Conservation (phyloP, 1,140 invertebrate genomes). For the Sipha flava region DNA sequence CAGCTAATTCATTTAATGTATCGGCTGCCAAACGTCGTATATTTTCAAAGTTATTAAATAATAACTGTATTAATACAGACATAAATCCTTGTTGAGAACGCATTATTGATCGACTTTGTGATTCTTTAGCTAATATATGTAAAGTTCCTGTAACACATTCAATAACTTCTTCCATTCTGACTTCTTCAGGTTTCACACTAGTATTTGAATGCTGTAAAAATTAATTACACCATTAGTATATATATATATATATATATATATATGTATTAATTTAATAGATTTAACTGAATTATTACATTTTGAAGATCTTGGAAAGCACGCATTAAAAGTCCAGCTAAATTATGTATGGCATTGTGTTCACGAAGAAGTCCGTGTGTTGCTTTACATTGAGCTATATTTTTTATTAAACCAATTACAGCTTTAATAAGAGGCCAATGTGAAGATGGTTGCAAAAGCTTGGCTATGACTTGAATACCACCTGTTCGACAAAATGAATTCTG, state of each 20-base stretch:
- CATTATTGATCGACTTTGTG: constrained; percentile 85
- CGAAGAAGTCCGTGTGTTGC: constrained; percentile 89
- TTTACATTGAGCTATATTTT: constrained; percentile 90
- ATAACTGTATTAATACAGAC: constrained; percentile 73
- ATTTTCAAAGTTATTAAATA: constrained; percentile 96
- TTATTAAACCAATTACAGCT: constrained; percentile 90
- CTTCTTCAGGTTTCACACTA: constrained; percentile 85
- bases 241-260: too few species aligned
- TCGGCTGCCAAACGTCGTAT: constrained; percentile 86
- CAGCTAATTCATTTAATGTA: constrained; percentile 88
- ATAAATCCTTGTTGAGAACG: constrained; percentile 78
- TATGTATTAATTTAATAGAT: neutral
- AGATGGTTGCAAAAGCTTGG: constrained; percentile 87
- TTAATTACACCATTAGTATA: constrained; percentile 43
- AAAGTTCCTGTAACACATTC: constrained; percentile 94
- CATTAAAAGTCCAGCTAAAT: constrained; percentile 84
- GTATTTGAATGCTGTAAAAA: constrained; percentile 53
- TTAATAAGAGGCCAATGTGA: constrained; percentile 90
- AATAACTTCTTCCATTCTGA: constrained; percentile 97
- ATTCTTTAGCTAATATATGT: constrained; percentile 92
- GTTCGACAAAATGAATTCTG: constrained; percentile 92
- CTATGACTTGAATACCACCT: constrained; percentile 87
- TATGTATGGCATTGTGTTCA: constrained; percentile 88
- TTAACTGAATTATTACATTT: constrained; percentile 48
- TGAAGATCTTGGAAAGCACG: constrained; percentile 87